Base-by-base conservation (phyloP, 2,797 vertebrate genomes). In the Brachymystax lenok region DNA sequence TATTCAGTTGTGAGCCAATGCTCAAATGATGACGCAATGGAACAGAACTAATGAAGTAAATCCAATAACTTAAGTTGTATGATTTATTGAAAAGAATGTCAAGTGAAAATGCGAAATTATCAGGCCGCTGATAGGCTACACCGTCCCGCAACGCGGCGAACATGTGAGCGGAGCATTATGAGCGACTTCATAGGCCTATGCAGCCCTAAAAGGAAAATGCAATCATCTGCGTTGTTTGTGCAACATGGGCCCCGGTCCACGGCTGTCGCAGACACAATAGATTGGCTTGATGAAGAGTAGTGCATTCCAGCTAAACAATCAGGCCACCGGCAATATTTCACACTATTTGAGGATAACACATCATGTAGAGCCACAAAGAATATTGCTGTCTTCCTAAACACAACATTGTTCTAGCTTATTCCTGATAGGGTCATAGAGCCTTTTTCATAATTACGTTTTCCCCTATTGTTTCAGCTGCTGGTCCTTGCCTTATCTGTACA, bases 1-100 rank as follows among this genome's bases (percentile, higher is more conserved):
- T 50, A 73, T 82, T 77, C 79, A 74, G 82, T 72, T 78, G 27
- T 46, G 71, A 76, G 68, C 74, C 64, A 77, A 30, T 27, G 74
- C 78, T 80, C 73, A 54, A 64, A 68, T 69, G 56, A 21, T 12
- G 17, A 56, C 71, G 76, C 79, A 82, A 82, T 86, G 79, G 79
- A 30, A 77, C 71, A 12, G 56, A 79, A 78, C 77, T 81, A 81
- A 84, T 86, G 27, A 81, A 82, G 51, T 74, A 82, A 82, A 82
- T 75, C 72, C 78, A 86, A 82, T 82, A 82, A 79, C 51, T 67
- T 78, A 80, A 78, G 74, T 68, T 33, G 28, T 59, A 74, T 79
- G 67, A 80, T 79, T 74, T 61, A 61, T 24, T 24, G 59, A 61
- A n/a, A 8, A 10, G 10, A 61, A 3, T 24, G 10, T 13, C 10